Evolutionary conservation across 92 coral and sea anemone species (phyloP).

Genomic region (Epizoanthus ramosus): DNA sequence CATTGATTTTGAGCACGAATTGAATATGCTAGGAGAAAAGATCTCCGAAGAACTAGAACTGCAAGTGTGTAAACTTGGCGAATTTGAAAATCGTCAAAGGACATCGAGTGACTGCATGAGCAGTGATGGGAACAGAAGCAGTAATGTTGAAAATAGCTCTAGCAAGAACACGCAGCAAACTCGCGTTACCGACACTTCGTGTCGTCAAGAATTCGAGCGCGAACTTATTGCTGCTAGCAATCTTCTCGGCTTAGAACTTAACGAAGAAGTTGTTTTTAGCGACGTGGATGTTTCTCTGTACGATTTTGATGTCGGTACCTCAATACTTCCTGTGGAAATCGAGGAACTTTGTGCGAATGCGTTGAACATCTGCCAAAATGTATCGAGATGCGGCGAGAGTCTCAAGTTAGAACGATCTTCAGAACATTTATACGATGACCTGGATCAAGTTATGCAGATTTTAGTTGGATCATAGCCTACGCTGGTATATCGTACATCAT

Average conservation of each 20-base stretch:
- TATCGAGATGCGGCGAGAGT: slow-evolving; percentile 82
- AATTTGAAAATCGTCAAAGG: slow-evolving; percentile 18
- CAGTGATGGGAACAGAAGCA: slow-evolving; percentile 14
- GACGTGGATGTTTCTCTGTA: slow-evolving; percentile 96
- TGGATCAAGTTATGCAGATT: slow-evolving; percentile 98
- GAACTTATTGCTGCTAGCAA: slow-evolving; percentile 80
- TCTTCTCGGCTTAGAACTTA: slow-evolving; percentile 78
- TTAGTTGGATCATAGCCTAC: slow-evolving; percentile 81
- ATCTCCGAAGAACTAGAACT: slow-evolving; percentile 77
- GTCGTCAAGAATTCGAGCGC: slow-evolving; percentile 57
- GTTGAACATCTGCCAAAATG: slow-evolving; percentile 39
- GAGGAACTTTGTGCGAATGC: slow-evolving; percentile 87
- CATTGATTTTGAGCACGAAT: slow-evolving; percentile 70
- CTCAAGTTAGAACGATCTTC: slow-evolving; percentile 72
- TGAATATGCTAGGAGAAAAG: slow-evolving; percentile 76
- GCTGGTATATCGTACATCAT: neutral
- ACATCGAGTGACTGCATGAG: slow-evolving; percentile 1
- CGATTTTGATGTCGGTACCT: slow-evolving; percentile 79
- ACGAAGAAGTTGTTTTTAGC: slow-evolving; percentile 90
- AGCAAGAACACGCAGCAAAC: slow-evolving; percentile 16
- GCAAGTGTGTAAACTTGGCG: slow-evolving; percentile 39
- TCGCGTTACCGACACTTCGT: slow-evolving; percentile 27
- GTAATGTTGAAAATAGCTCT: neutral
- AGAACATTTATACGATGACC: slow-evolving; percentile 82
- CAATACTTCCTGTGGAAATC: slow-evolving; percentile 72